These are phyloP conservation scores for Albula glossodonta DNA, from an alignment of 2,113 vertebrate genomes.

Conservation along the genomic window DNA sequence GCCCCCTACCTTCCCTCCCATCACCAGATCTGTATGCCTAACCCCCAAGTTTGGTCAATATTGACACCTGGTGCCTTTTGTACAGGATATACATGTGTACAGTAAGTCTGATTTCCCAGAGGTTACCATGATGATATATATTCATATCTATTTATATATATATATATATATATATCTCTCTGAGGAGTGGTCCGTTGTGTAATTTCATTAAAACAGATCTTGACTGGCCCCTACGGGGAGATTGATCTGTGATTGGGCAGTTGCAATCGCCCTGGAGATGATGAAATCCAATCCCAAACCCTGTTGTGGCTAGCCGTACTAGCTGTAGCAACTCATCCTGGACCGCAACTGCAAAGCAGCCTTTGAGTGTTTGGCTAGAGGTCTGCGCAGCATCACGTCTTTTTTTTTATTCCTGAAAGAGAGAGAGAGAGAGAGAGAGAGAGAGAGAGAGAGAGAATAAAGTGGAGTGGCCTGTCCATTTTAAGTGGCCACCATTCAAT, in stretches of 20 bases:
- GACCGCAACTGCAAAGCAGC: neutral
- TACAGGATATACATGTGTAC: neutral
- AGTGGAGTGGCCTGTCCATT: no score
- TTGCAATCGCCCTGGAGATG: neutral
- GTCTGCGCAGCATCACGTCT: neutral
- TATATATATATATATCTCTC: neutral
- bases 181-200: conserved; percentile 26
- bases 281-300: neutral
- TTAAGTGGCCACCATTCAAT: no score
- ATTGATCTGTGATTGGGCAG: conserved; percentile 5
- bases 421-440: neutral
- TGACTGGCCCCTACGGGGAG: neutral
- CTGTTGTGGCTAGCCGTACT: neutral
- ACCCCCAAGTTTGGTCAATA: neutral
- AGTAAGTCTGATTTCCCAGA: neutral
- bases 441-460: no score
- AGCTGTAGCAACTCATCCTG: neutral
- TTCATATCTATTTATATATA: neutral
- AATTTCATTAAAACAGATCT: conserved; percentile 20
- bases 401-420: neutral
- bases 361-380: no score
- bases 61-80: conserved; percentile 11
- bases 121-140: neutral
- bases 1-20: neutral
- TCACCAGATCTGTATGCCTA: neutral